phyloP scores from a whole-genome alignment of 2,797 vertebrate genomes.

The Lateolabrax maculatus region DNA sequence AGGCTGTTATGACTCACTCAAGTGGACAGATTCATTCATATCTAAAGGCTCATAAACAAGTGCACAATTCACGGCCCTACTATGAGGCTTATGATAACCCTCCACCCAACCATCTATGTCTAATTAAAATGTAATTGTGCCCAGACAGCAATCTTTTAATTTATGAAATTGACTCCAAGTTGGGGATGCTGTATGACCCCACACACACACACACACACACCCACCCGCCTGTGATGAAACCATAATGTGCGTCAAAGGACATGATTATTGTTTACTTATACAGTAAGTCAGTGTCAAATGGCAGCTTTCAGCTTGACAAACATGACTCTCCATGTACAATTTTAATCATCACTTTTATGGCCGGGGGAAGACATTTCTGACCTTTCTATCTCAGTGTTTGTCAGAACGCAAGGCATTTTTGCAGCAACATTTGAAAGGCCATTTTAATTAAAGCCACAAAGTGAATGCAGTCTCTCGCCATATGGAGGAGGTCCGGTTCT shows the following conservation, averaged over 20 bases:
- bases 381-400: conserved; percentile 35
- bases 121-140: conserved; percentile 62
- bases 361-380: conserved; percentile 15
- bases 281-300: conserved; percentile 40
- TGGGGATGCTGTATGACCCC: conserved; percentile 16
- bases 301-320: conserved; percentile 45
- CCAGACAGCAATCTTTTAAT: conserved; percentile 57
- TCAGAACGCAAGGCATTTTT: conserved; percentile 30
- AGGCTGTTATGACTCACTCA: conserved; percentile 65
- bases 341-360: conserved; percentile 37
- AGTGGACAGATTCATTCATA: conserved; percentile 63
- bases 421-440: conserved; percentile 47
- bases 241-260: conserved; percentile 37
- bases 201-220: conserved; percentile 1
- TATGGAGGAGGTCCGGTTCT: conserved; percentile 33
- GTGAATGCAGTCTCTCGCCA: conserved; percentile 36
- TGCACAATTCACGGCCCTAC: conserved; percentile 35
- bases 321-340: conserved; percentile 11
- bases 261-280: conserved; percentile 50
- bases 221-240: conserved; percentile 32
- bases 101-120: conserved; percentile 43
- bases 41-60: conserved; percentile 59
- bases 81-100: conserved; percentile 42
- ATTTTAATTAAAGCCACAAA: conserved; percentile 62
- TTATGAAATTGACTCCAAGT: conserved; percentile 51